These are phyloP conservation scores for Trachelus stipa DNA, from an alignment of 2,888 invertebrate genomes.

Conservation along the genomic window DNA sequence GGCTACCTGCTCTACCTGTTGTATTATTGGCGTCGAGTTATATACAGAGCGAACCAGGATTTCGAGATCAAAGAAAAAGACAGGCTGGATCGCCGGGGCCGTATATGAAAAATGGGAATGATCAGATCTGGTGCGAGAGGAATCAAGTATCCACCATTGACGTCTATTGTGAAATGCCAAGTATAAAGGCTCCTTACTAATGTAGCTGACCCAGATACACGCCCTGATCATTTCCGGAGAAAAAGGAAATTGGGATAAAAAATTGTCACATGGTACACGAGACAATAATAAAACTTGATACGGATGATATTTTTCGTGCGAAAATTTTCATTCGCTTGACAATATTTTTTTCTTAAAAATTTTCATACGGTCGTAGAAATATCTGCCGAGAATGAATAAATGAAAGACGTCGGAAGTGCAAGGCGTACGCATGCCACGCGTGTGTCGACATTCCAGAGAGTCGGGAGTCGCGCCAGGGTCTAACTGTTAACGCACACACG, in stretches of 20 bases:
- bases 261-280: background rate
- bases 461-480: constrained; percentile 33
- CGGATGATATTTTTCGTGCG: background rate
- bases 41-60: background rate
- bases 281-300: background rate
- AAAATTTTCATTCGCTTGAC: background rate
- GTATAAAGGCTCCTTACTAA: background rate
- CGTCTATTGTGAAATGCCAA: constrained; percentile 23
- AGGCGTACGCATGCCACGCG: constrained; percentile 13
- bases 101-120: constrained; percentile 42
- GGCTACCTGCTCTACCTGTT: constrained; percentile 64
- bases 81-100: background rate
- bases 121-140: constrained; percentile 51
- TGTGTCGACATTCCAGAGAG: constrained; percentile 9
- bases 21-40: constrained; percentile 22
- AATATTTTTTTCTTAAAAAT: background rate
- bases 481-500: constrained; percentile 60
- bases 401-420: background rate
- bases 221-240: background rate
- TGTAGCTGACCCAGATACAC: constrained; percentile 2
- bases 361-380: background rate
- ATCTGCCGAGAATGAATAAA: background rate
- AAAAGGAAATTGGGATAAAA: background rate
- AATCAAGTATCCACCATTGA: constrained; percentile 61
- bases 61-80: background rate